Base-by-base conservation (phyloP, 2,113 vertebrate genomes). In the Ancistrus triradiatus region DNA sequence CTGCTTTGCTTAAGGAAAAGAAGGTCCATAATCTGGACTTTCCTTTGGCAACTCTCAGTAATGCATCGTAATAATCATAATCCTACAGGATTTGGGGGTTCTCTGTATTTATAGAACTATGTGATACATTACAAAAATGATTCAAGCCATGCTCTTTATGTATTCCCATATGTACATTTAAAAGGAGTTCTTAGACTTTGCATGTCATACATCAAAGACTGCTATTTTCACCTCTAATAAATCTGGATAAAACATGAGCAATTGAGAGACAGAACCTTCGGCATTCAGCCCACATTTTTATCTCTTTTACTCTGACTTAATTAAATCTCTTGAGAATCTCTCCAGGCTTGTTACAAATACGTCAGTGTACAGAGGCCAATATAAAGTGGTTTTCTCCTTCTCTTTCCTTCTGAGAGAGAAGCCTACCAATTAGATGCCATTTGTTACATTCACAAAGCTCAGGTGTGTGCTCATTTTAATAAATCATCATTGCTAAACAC, bases 251-350 rank as follows among this genome's bases (percentile, higher is more conserved):
- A n/a, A n/a, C n/a, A n/a, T n/a, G n/a, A 58, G 7, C 3, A 8
- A 44, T 15, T 38, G 10, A 50, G 22, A n/a, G 7, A 7, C 11
- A 15, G 22, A 75, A 72, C 68, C 61, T 58, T 15, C 37, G 49
- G 40, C 72, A 72, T 81, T 73, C 77, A 59, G 65, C 70, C 67
- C 74, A 71, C 74, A 86, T 85, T 84, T 82, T 84, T 82, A 84
- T 82, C 81, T 77, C 77, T 84, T 84, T 82, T 79, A 84, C 84
- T 84, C 75, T 76, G 73, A 77, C 74, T 53, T 86, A 86, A 87
- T 87, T 84, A 84, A 88, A 85, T 72, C 82, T 81, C 80, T 44
- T 47, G 83, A 84, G 83, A 83, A 70, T 77, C 62, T 71, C 68
- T 63, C 68, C 19, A 77, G 73, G 68, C 75, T 80, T 55, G 66